Conservation (phyloP, 2,888 invertebrate species). For the Drosophila neonasuta region DNA sequence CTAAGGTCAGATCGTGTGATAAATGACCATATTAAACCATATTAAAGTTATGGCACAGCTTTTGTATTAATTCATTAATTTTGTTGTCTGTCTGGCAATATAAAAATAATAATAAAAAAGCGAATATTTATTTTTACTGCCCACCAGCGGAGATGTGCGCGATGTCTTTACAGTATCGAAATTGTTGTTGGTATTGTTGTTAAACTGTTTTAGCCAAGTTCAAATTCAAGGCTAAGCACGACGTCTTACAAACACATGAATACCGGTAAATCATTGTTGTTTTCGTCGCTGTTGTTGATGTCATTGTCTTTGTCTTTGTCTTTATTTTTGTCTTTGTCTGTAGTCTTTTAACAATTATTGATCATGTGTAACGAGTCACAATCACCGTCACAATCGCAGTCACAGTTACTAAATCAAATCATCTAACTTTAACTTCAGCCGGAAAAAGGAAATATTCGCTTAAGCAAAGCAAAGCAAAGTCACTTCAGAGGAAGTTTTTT, state of each 20-base stretch:
- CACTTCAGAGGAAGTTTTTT: conserved; percentile 34
- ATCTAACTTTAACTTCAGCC: neutral
- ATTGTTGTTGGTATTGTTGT: conserved; percentile 23
- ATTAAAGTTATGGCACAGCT: conserved; percentile 9
- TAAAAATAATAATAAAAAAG: conserved; percentile 14
- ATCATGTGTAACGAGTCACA: conserved; percentile 28
- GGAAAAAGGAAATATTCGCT: conserved; percentile 22
- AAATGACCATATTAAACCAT: conserved; percentile 12
- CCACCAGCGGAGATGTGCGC: conserved; percentile 46
- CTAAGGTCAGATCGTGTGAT: conserved; percentile 15
- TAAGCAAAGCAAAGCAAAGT: conserved; percentile 5
- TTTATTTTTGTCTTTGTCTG: conserved; percentile 13
- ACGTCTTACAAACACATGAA: conserved; percentile 46
- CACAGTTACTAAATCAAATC: neutral
- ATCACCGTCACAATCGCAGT: conserved; percentile 1
- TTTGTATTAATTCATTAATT: conserved; percentile 25
- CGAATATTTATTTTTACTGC: conserved; percentile 52
- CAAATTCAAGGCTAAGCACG: conserved; percentile 74
- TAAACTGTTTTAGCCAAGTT: conserved; percentile 67
- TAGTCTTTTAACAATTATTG: conserved; percentile 37
- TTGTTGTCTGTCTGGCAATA: conserved; percentile 18
- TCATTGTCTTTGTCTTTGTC: conserved; percentile 33
- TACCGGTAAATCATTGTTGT: conserved; percentile 48
- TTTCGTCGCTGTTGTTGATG: conserved; percentile 16
- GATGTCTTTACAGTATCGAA: conserved; percentile 48